Evolutionary conservation across 1,140 invertebrate species (phyloP).

Genomic region (Drosophila nikananu): DNA sequence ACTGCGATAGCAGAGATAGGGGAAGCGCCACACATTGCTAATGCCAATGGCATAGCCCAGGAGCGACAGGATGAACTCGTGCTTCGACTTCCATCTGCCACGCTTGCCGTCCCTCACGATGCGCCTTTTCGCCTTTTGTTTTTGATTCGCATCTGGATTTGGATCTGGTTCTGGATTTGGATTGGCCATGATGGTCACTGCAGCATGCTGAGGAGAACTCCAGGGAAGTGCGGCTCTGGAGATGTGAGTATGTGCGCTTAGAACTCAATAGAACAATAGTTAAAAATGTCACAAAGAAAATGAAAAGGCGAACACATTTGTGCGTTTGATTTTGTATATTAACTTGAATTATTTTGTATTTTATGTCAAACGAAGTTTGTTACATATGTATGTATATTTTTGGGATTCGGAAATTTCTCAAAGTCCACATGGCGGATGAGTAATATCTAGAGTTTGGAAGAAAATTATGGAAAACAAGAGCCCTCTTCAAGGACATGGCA

Average conservation of each 20-base stretch:
- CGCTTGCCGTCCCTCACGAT: conserved; percentile 70
- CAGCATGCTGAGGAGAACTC: background rate
- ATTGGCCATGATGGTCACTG: conserved; percentile 27
- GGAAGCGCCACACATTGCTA: conserved; percentile 94
- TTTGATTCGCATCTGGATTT: background rate
- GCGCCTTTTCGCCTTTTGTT: conserved; percentile 13
- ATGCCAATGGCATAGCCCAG: conserved; percentile 92
- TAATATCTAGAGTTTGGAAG: background rate
- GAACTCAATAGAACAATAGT: background rate
- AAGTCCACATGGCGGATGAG: conserved; percentile 6
- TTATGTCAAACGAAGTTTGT: background rate
- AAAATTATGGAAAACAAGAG: background rate
- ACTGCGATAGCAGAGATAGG: conserved; percentile 90
- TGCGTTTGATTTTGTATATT: too few species aligned
- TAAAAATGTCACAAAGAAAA: background rate
- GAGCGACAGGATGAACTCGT: conserved; percentile 91
- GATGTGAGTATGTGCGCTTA: background rate
- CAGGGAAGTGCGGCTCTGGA: background rate
- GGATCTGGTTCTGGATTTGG: background rate
- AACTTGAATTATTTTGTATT: background rate
- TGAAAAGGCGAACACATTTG: background rate
- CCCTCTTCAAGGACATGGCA: background rate
- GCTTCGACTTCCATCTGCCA: conserved; percentile 88
- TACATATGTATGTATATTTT: too few species aligned
- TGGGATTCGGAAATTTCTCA: too few species aligned